phyloP scores from a whole-genome alignment of 2,113 vertebrate genomes.

The Bungarus multicinctus region DNA sequence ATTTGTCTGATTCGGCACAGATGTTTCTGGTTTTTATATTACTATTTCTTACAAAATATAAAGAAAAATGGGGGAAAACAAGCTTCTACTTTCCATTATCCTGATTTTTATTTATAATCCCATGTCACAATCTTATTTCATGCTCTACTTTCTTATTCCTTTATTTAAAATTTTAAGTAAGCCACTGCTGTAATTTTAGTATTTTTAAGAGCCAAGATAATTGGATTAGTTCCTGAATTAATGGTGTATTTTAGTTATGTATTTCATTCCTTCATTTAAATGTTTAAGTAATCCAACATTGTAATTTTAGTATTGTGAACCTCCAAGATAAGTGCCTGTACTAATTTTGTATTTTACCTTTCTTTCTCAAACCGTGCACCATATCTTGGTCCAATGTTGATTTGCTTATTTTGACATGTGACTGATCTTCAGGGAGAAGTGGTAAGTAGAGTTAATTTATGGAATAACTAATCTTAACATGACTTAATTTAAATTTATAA shows the following conservation, averaged over 20 bases:
- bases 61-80: not conserved
- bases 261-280: not conserved
- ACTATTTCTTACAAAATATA: not conserved
- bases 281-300: not conserved
- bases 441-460: slow-evolving; percentile 65
- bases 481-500: not conserved
- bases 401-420: slow-evolving; percentile 36
- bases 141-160: not conserved
- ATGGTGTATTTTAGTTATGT: not conserved
- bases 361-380: slow-evolving; percentile 40
- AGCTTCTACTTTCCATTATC: not conserved
- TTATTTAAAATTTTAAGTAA: not conserved
- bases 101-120: not conserved
- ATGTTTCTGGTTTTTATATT: not conserved
- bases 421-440: slow-evolving; percentile 72
- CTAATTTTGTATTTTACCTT: slow-evolving; percentile 33
- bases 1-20: not conserved
- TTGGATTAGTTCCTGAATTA: not conserved
- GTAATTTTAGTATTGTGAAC: not conserved
- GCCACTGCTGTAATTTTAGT: not conserved
- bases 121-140: not conserved
- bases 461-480: not conserved
- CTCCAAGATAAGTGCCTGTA: not conserved
- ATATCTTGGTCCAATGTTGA: slow-evolving; percentile 44
- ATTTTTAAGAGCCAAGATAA: not conserved